These are phyloP conservation scores for Oreochromis tanganicae DNA, from an alignment of 2,113 vertebrate genomes.

Conservation along the genomic window DNA sequence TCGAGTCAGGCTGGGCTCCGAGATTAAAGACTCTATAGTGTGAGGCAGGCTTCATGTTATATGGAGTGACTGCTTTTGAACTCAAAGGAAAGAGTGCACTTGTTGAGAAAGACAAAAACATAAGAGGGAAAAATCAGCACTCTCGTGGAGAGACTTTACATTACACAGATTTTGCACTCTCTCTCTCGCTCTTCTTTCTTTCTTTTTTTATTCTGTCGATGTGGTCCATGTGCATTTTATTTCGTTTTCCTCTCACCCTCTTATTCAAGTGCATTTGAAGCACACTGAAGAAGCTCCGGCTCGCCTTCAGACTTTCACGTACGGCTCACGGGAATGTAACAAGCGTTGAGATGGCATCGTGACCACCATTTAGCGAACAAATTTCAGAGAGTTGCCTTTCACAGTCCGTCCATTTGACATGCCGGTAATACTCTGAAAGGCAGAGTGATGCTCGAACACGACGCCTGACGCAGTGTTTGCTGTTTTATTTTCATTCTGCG, in stretches of 20 bases:
- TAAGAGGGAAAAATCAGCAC: slow-evolving; percentile 14
- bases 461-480: background rate
- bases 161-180: slow-evolving; percentile 67
- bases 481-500: slow-evolving; percentile 5
- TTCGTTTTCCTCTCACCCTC: slow-evolving; percentile 25
- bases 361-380: background rate
- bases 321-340: slow-evolving; percentile 45
- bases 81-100: slow-evolving; percentile 32
- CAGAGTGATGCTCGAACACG: background rate
- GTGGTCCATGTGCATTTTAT: slow-evolving; percentile 55
- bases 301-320: slow-evolving; percentile 50
- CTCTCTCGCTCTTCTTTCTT: background rate
- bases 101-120: slow-evolving; percentile 29
- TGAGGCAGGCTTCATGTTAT: slow-evolving; percentile 61
- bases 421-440: slow-evolving; percentile 27
- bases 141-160: slow-evolving; percentile 46
- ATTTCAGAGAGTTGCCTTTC: slow-evolving; percentile 20
- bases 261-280: slow-evolving; percentile 34
- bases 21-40: slow-evolving; percentile 95
- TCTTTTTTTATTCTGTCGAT: slow-evolving; percentile 28
- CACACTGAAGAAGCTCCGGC: slow-evolving; percentile 13
- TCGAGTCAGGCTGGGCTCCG: slow-evolving; percentile 89
- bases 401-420: slow-evolving; percentile 52
- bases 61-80: slow-evolving; percentile 14
- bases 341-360: background rate